Evolutionary conservation across 1,140 invertebrate species (phyloP).

Genomic region (Batillaria attramentaria): DNA sequence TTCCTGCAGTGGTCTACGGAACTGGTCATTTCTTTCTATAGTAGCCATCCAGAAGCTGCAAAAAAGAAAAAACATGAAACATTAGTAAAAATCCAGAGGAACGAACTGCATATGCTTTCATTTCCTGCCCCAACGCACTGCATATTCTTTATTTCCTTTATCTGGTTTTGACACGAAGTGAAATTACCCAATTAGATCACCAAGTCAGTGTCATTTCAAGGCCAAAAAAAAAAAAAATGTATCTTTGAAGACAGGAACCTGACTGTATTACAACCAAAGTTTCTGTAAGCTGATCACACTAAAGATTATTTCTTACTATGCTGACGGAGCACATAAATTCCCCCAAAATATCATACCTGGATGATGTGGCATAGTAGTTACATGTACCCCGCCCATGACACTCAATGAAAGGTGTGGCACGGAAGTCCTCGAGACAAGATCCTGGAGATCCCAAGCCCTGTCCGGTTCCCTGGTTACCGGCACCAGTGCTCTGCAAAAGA

Average conservation of each 20-base stretch:
- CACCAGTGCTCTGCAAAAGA: slow-evolving; percentile 78
- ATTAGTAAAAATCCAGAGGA: neutral
- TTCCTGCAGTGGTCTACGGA: slow-evolving; percentile 85
- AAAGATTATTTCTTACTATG: no score
- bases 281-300: no score
- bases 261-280: no score
- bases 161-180: neutral
- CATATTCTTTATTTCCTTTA: neutral
- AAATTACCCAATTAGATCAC: neutral
- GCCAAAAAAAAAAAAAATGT: neutral
- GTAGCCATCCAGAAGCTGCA: slow-evolving; percentile 97
- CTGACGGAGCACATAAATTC: neutral
- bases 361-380: slow-evolving; percentile 75
- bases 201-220: neutral
- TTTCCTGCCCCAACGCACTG: neutral
- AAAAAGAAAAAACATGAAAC: slow-evolving; percentile 71
- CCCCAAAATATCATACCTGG: slow-evolving; percentile 24
- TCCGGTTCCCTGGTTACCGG: slow-evolving; percentile 95
- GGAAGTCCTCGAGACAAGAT: slow-evolving; percentile 96
- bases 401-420: slow-evolving; percentile 94
- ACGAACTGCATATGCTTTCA: neutral
- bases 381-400: slow-evolving; percentile 76
- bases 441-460: slow-evolving; percentile 93
- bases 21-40: slow-evolving; percentile 85
- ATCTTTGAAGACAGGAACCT: no score